Base-by-base conservation (phyloP, 2,888 invertebrate species). In the Parnassius glacialis region DNA sequence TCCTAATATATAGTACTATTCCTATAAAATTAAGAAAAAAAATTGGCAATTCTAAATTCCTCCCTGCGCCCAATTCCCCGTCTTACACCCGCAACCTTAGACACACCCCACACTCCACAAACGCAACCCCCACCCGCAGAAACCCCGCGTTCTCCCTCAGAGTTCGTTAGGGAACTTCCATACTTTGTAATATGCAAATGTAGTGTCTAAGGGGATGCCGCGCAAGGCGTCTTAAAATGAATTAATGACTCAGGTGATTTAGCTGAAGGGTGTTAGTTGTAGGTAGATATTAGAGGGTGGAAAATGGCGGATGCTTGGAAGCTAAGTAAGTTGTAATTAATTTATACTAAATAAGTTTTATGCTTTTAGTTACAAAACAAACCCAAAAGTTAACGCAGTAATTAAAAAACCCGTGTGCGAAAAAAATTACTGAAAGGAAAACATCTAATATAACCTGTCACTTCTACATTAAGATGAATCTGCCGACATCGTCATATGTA, bases 121-220 rank as follows among this genome's bases (percentile, higher is more conserved):
- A 25, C 11, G 13, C 9, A 34, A 12, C 67, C 64, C 48, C 52
- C 57, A 68, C 70, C 54, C 57, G 59, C 61, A 52, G 58, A 51
- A 54, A 9, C 67, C 61, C 63, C 59, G 64, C 65, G 59, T 67
- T 63, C 67, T 67, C 74, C 74, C 77, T 73, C 84, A 73, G 77
- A 76, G 76, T 87, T 87, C 88, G 90, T 88, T 90, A 88, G 84
- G 77, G 79, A 90, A 91, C 90, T 91, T 90, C 90, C 88, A 90
- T 90, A 91, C 90, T 91, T 91, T 90, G 90, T 90, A 90, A 90
- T 90, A 91, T 91, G 90, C 90, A 90, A 91, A 91, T 91, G 89
- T 86, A 74, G 77, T 75, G 78, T 82, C 85, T 85, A 80, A 82
- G 83, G 85, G 87, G 85, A 79, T 78, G 78, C 74, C 78, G 79